Conservation (phyloP, 2,888 invertebrate genomes). For the Bellardia bayeri region DNA sequence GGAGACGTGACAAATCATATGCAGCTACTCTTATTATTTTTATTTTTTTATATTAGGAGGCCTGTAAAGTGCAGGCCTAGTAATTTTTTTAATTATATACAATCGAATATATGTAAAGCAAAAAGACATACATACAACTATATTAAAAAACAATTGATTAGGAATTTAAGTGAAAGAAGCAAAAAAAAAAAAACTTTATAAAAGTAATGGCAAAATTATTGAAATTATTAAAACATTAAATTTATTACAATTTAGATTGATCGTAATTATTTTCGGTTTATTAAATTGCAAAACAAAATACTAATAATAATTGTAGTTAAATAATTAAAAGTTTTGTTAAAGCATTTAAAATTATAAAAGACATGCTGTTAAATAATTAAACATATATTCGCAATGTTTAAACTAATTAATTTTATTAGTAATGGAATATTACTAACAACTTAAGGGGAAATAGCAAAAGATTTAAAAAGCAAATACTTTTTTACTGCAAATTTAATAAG, state of each 20-base stretch:
- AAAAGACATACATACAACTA: not conserved
- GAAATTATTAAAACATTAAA: conserved; percentile 50
- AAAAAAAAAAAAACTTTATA: not conserved
- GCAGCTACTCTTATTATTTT: too few relatives aligned
- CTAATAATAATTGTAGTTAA: not conserved
- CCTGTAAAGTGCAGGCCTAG: too few relatives aligned
- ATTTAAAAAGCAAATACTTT: too few relatives aligned
- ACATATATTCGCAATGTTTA: not conserved
- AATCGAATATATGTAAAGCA: not conserved
- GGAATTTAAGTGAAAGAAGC: conserved; percentile 26
- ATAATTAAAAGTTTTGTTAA: not conserved
- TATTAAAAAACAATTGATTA: conserved; percentile 27
- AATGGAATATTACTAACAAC: not conserved
- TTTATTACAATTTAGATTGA: conserved; percentile 53
- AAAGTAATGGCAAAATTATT: conserved; percentile 35
- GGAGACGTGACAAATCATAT: too few relatives aligned
- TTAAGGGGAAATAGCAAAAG: too few relatives aligned
- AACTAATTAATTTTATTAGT: not conserved
- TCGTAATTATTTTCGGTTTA: conserved; percentile 38
- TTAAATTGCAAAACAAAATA: conserved; percentile 22
- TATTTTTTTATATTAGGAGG: too few relatives aligned
- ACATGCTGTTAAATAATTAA: not conserved
- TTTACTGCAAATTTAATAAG: too few relatives aligned
- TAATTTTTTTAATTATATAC: too few relatives aligned
- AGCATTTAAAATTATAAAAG: not conserved